Evolutionary conservation across 2,888 invertebrate genomes (phyloP).

Genomic region (Ryuthela nishihirai): DNA sequence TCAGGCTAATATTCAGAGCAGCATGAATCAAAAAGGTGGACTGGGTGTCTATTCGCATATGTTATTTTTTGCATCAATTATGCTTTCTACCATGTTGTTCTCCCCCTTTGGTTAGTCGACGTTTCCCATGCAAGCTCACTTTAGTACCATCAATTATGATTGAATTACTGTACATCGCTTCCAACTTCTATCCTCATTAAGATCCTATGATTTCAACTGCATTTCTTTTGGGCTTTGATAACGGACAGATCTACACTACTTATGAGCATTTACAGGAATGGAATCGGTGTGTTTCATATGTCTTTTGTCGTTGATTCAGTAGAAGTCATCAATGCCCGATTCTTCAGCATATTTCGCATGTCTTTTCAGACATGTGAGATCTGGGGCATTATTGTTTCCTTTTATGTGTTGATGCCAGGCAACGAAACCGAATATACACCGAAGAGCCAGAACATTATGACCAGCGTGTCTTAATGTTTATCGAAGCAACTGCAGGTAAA

Average conservation of each 20-base stretch:
- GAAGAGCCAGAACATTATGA: too few species aligned
- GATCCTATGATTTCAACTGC: constrained; percentile 86
- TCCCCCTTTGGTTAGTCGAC: too few species aligned
- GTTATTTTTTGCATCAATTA: too few species aligned
- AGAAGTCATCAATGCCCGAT: constrained; percentile 88
- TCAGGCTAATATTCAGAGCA: too few species aligned
- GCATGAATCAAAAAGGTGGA: too few species aligned
- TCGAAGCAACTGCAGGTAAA: too few species aligned
- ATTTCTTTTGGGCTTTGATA: too few species aligned
- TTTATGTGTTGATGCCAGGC: constrained; percentile 54
- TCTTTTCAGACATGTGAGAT: constrained; percentile 95
- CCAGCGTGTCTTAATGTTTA: too few species aligned
- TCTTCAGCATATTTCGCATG: constrained; percentile 98
- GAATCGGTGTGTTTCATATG: constrained; percentile 86
- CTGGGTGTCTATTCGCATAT: too few species aligned
- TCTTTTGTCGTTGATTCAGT: not conserved
- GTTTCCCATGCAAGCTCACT: constrained; percentile 98
- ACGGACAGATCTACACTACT: constrained; percentile 86
- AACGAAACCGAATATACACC: too few species aligned
- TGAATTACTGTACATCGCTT: constrained; percentile 89
- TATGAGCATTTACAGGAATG: constrained; percentile 92
- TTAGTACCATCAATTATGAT: constrained; percentile 86
- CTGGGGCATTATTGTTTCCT: constrained; percentile 93
- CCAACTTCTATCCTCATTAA: constrained; percentile 83
- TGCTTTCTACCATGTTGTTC: too few species aligned